Base-by-base conservation (phyloP, 2,113 vertebrate species). In the Climacteris rufus region DNA sequence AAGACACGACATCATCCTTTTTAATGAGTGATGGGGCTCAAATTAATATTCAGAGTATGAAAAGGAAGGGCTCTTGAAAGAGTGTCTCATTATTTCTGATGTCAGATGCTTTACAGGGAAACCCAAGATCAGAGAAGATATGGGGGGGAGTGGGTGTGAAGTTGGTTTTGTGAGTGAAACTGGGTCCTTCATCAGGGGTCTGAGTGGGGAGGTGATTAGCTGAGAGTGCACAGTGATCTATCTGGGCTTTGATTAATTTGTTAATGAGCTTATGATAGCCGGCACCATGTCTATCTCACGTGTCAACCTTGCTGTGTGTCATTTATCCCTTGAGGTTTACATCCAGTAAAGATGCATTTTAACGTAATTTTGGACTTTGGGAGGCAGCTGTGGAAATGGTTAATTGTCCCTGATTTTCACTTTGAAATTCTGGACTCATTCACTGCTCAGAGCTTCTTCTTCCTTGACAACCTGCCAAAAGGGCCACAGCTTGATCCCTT, bases 161-260 rank as follows among this genome's bases (percentile, higher is more conserved):
- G 69, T 80, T 57, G 77, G 65, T 54, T 68, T 53, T 92, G 60
- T 35, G 66, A 76, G 72, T 72, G 79, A 69, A 83, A 52, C 50
- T 64, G 3, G 3, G 61, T 25, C 77, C 91, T 78, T 91, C 78
- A 45, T 91, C 40, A 59, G 3, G 66, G 65, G 64, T 68, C 60
- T 7, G 78, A 27, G 16, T 15, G 35, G 25, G 2, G 13, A 87
- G 61, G 56, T 72, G 87, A 94, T 95, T 64, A 93, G 86, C 84
- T 53, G 78, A 33, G 27, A 71, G 49, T 9, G 2, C 27, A n/a
- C 20, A 12, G 35, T 17, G 81, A 91, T 93, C 74, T 60, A 4
- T 18, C 74, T 15, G 21, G 57, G 84, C 94, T 96, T 95, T 94
- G 94, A 95, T 87, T 91, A 94, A 90, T 89, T 89, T 95, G 81